Evolutionary conservation across 2,888 invertebrate species (phyloP), one percentile per base, ranked within the genome.

Genomic region (Allophyes oxyacanthae): DNA sequence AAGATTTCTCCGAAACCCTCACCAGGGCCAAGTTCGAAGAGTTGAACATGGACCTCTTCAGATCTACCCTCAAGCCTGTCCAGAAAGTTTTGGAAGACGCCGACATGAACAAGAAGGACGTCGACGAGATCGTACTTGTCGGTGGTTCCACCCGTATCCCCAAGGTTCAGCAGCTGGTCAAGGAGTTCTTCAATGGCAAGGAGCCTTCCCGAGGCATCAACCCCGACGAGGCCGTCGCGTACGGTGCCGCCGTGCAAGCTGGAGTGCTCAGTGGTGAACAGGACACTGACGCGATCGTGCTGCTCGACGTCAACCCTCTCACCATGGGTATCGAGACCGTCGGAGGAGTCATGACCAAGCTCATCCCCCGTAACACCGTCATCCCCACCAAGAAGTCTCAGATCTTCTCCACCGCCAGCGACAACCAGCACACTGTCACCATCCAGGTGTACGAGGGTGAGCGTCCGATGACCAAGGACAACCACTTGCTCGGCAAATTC

Each of bases 241-340:
- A 99, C 86, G 99, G 99, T 83, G 99, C 99, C 37, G 99, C 99
- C 72, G 99, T 99, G 7, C 99, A 99, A 94, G 99, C 99, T 84
- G 99, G 99, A 78, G 99, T 99, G 0, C 96, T 99, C 59, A 98
- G 98, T 62, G 99, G 99, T 50, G 99, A 99, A 94, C 98, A 99
- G 91, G 98, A 98, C 85, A 99, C 99, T 1, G 98, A 98, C 78
- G 99, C 99, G 52, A 97, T 99, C 75, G 98, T 99, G 0, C 95
- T 99, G 61, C 95, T 99, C 68, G 99, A 99, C 89, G 99, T 99
- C 51, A 99, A 99, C 90, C 99, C 99, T 75, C 95, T 99, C 71
- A 99, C 99, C 71, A 96, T 99, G 96, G 99, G 99, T 92, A 99
- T 99, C 85, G 99, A 99, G 94, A 99, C 99, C 37, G 99, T 99